Conservation (phyloP, 1,140 invertebrate species). For the Atta texana region DNA sequence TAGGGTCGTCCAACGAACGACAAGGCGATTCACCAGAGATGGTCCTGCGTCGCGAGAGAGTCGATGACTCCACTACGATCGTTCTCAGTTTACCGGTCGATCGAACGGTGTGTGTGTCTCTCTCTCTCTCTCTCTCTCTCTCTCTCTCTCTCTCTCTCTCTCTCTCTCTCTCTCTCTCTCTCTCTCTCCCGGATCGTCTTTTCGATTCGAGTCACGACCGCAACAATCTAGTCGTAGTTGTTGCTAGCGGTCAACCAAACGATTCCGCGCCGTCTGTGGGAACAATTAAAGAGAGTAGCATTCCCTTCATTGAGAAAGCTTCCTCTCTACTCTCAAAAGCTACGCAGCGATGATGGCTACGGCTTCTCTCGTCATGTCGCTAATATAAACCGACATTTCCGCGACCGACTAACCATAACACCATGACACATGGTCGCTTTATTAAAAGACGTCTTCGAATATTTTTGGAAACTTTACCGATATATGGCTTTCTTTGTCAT, state of each 20-base stretch:
- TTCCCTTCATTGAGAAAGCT: background rate
- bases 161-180: background rate
- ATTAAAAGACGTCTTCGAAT: background rate
- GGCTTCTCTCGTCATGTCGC: background rate
- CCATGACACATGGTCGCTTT: constrained; percentile 5
- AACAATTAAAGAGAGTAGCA: constrained; percentile 67
- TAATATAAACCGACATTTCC: constrained; percentile 35
- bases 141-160: background rate
- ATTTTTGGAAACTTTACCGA: background rate
- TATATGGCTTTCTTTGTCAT: too few species aligned
- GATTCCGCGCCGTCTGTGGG: constrained; percentile 59
- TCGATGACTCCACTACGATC: constrained; percentile 63
- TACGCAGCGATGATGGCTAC: background rate
- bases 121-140: too few species aligned
- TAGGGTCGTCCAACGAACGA: constrained; percentile 15
- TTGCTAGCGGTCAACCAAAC: constrained; percentile 7
- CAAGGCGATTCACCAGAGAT: constrained; percentile 35
- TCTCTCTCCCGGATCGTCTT: background rate
- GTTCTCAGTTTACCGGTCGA: constrained; percentile 57
- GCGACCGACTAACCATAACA: constrained; percentile 13
- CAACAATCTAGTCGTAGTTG: constrained; percentile 32
- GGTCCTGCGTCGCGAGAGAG: constrained; percentile 38
- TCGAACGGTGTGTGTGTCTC: too few species aligned
- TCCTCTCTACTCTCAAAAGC: constrained; percentile 27
- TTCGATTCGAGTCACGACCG: constrained; percentile 58